These are phyloP conservation scores for Caerostris darwini DNA, from an alignment of 1,140 invertebrate genomes.

Conservation along the genomic window DNA sequence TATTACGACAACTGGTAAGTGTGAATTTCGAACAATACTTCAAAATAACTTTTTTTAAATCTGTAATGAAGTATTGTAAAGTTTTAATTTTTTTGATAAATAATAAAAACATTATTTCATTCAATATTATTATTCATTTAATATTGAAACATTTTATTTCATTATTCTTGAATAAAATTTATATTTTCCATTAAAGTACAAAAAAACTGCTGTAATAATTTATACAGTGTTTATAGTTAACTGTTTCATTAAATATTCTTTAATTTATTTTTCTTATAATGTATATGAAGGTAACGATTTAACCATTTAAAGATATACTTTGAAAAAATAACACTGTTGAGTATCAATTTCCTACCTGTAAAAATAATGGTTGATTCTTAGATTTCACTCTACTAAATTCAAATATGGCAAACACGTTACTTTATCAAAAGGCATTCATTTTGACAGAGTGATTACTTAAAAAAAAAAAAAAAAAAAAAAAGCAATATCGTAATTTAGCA, in stretches of 20 bases:
- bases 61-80: neutral
- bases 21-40: neutral
- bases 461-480: too few species aligned
- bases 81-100: neutral
- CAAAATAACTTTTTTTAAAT: neutral
- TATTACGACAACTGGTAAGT: slow-evolving; percentile 88
- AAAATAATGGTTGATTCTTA: too few species aligned
- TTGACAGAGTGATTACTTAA: too few species aligned
- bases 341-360: too few species aligned
- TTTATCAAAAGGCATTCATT: too few species aligned
- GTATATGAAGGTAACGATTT: too few species aligned
- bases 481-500: too few species aligned
- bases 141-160: neutral
- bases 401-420: too few species aligned
- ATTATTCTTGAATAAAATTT: neutral
- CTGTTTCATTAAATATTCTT: neutral
- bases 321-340: too few species aligned
- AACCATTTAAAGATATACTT: too few species aligned
- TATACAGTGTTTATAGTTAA: neutral
- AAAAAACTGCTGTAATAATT: neutral
- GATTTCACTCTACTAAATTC: too few species aligned
- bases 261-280: neutral
- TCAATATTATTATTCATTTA: neutral
- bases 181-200: neutral
- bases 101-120: neutral